Evolutionary conservation across 1,140 invertebrate genomes (phyloP).

Genomic region (Drosophila lowei): DNA sequence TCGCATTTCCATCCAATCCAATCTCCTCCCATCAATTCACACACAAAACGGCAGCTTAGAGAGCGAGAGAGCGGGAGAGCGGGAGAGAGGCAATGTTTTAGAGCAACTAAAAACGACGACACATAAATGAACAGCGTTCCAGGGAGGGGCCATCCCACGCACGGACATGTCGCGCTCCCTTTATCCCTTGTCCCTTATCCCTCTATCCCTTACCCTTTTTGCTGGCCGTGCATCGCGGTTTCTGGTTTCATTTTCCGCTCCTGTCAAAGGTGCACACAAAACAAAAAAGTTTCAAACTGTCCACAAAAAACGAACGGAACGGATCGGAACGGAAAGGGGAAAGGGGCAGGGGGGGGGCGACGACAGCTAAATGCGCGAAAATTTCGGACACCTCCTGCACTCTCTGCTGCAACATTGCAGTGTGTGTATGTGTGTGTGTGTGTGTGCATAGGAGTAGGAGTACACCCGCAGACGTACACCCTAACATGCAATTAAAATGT

Average conservation of each 20-base stretch:
- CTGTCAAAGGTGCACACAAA: conserved; percentile 60
- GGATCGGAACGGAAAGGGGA: not conserved
- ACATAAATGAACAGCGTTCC: conserved; percentile 61
- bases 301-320: not conserved
- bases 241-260: conserved; percentile 61
- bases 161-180: conserved; percentile 70
- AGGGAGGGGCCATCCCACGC: not conserved
- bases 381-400: conserved; percentile 10
- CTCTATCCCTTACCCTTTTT: conserved; percentile 16
- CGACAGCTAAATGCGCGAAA: conserved; percentile 71
- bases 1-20: conserved; percentile 2
- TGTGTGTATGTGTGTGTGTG: not conserved
- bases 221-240: conserved; percentile 36
- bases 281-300: conserved; percentile 22
- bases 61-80: not conserved
- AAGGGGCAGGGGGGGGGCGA: not conserved
- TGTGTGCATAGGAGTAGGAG: too few species aligned
- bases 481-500: conserved; percentile 46
- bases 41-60: conserved; percentile 46
- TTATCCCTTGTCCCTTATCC: conserved; percentile 57
- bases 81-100: conserved; percentile 39
- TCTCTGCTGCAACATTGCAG: conserved; percentile 13
- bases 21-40: conserved; percentile 30
- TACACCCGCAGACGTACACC: not conserved
- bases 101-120: conserved; percentile 64